Evolutionary conservation across 1,140 invertebrate genomes (phyloP).

Genomic region (Muscidifurax raptorellus): DNA sequence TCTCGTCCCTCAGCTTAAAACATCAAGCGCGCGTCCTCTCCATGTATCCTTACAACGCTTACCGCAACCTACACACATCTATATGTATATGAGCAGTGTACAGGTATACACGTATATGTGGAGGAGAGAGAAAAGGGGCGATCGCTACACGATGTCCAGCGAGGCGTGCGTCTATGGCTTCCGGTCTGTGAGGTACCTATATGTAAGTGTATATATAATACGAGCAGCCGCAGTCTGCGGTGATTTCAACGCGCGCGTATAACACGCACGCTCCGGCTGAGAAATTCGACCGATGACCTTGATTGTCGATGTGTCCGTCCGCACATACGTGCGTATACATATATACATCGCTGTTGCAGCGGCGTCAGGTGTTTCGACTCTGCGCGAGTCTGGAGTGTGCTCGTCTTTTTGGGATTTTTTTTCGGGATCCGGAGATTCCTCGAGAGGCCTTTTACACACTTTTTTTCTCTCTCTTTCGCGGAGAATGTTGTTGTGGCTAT

Average conservation of each 20-base stretch:
- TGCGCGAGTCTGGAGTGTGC: too few species aligned
- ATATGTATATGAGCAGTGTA: neutral
- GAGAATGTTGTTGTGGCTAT: too few species aligned
- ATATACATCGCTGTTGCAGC: too few species aligned
- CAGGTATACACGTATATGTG: neutral
- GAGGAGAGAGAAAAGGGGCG: neutral
- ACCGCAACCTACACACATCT: too few species aligned
- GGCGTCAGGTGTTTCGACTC: neutral
- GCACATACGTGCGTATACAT: neutral
- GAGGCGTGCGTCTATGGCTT: neutral
- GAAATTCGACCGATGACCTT: constrained; percentile 23
- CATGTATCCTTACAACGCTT: too few species aligned
- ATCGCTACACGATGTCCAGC: neutral
- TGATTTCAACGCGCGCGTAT: neutral
- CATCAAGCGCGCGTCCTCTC: neutral
- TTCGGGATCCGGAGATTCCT: too few species aligned
- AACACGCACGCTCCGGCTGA: neutral
- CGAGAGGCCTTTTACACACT: too few species aligned
- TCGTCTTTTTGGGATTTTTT: too few species aligned
- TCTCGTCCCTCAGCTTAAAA: neutral
- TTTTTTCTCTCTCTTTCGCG: neutral
- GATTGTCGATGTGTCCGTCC: neutral
- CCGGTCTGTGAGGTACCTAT: neutral
- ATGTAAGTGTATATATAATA: neutral
- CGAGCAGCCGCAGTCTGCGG: neutral